Base-by-base conservation (phyloP, 2,888 invertebrate genomes). In the Euproctis similis region DNA sequence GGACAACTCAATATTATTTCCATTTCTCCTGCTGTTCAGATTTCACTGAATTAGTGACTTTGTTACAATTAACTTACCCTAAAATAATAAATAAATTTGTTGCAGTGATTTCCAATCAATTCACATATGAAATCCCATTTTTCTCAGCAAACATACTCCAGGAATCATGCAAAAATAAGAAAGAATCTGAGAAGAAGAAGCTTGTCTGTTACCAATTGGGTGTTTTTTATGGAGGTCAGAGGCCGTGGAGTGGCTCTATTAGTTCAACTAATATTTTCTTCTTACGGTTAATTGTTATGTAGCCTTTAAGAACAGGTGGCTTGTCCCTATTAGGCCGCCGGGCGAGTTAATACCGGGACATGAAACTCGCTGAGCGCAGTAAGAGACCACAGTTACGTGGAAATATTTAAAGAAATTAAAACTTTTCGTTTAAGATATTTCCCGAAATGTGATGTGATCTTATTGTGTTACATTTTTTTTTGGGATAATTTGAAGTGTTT, bases 331-430 rank as follows among this genome's bases (percentile, higher is more conserved):
- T 80, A 77, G 69, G 66, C 60, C 59, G 61, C 71, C 61, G 64
- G 69, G 68, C 68, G 55, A 65, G 57, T 65, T 72, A 72, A 75
- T 72, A 59, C 66, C 50, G 53, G 52, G 58, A 59, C 70, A 71
- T 64, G 69, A 67, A 77, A 77, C 72, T 72, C 61, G 68, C 67
- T 64, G 66, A 59, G 59, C 61, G 52, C 66, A 53, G 55, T 54
- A 61, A 59, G 62, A 69, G 60, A 55, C 51, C 56, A 6, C 44
- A 47, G 55, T 53, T 58, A n/a, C 63, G 60, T 60, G 68, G 74
- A 78, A 80, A 81, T 81, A 75, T 81, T 80, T 78, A 75, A 81
- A 76, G 76, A 76, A 82, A 82, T 81, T 80, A 76, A 80, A 81
- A 82, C 71, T 81, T 84, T 76, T 73, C 63, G 72, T 69, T 72